Conservation (phyloP, 2,888 invertebrate genomes). For the Caenorhabditis afra region DNA sequence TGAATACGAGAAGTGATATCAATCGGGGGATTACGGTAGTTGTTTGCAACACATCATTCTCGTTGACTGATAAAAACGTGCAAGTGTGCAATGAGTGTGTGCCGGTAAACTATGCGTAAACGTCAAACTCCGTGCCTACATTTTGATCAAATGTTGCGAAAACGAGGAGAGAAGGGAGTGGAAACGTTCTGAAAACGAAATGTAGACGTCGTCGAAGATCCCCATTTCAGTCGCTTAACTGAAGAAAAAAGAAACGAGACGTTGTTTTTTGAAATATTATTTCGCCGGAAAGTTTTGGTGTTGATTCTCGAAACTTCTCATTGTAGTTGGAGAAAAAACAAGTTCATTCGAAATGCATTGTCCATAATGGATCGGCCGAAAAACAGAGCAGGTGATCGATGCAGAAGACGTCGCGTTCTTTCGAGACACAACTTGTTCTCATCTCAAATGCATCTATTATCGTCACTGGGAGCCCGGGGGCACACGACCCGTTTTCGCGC, state of each 20-base stretch:
- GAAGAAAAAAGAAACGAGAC: too few species aligned
- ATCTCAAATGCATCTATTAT: slow-evolving; percentile 56
- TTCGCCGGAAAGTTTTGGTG: neutral
- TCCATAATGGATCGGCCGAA: slow-evolving; percentile 50
- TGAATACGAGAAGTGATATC: neutral
- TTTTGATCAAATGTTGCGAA: too few species aligned
- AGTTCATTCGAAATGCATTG: slow-evolving; percentile 50
- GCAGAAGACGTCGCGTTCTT: slow-evolving; percentile 1
- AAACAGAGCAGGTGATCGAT: slow-evolving; percentile 55
- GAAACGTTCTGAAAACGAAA: too few species aligned
- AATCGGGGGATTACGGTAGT: slow-evolving; percentile 8
- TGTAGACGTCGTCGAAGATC: too few species aligned
- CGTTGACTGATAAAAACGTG: slow-evolving; percentile 8
- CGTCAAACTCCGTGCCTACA: neutral
- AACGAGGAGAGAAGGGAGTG: too few species aligned
- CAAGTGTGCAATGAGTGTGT: neutral
- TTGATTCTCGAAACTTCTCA: slow-evolving; percentile 29
- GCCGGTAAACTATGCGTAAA: neutral
- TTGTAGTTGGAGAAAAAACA: slow-evolving; percentile 14
- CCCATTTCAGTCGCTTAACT: too few species aligned
- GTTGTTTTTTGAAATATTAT: neutral
- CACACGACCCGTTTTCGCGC: slow-evolving; percentile 41
- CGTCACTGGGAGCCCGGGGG: slow-evolving; percentile 21
- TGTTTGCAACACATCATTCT: slow-evolving; percentile 1
- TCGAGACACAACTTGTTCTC: slow-evolving; percentile 28